Evolutionary conservation across 2,888 invertebrate species (phyloP).

Genomic region (Drosophila neonasuta): DNA sequence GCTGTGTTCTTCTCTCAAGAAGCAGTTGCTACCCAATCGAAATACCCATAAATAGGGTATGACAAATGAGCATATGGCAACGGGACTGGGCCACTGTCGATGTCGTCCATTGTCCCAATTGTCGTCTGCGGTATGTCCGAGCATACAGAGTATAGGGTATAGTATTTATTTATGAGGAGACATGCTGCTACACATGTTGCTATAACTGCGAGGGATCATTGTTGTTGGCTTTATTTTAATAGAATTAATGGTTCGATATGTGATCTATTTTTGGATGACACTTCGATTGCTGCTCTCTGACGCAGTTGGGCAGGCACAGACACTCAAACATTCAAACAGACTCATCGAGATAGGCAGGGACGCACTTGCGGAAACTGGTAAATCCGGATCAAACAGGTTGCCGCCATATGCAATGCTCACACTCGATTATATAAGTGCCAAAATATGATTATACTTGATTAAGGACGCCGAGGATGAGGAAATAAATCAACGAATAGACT

Average conservation of each 20-base stretch:
- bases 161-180: slow-evolving; percentile 18
- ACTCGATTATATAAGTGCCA: background rate
- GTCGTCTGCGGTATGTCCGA: slow-evolving; percentile 30
- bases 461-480: background rate
- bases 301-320: slow-evolving; percentile 35
- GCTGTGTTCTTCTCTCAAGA: too few relatives aligned
- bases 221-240: slow-evolving; percentile 38
- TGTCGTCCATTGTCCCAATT: slow-evolving; percentile 18
- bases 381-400: slow-evolving; percentile 17
- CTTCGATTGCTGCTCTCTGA: slow-evolving; percentile 38
- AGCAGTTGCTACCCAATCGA: background rate
- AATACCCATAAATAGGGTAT: slow-evolving; percentile 22
- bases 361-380: slow-evolving; percentile 12
- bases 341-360: slow-evolving; percentile 3
- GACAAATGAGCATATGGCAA: slow-evolving; percentile 5
- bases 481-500: background rate
- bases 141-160: background rate
- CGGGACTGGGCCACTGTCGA: slow-evolving; percentile 11
- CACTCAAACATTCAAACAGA: slow-evolving; percentile 17
- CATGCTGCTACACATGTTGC: slow-evolving; percentile 17
- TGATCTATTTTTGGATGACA: slow-evolving; percentile 52
- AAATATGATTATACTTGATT: too few relatives aligned
- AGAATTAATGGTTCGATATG: slow-evolving; percentile 44
- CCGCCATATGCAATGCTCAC: background rate
- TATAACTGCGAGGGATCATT: background rate